A percentile compares a stretch with the other conserved stretches of the same genome.
Evolutionary conservation across 2,888 invertebrate genomes (phyloP).

Genomic region (Meloe dianella): DNA sequence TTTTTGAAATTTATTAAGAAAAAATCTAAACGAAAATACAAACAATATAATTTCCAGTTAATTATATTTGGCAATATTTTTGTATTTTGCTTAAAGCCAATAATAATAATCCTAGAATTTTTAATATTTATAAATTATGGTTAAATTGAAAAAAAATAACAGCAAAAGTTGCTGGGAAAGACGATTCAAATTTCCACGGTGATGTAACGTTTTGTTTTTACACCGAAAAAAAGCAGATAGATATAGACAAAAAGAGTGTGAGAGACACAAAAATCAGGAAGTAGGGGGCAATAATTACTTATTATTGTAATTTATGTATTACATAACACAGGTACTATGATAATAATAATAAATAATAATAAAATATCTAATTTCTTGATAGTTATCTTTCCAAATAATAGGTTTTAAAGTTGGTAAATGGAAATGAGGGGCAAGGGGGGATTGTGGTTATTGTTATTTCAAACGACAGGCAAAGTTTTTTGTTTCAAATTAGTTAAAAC

Average conservation of each 20-base stretch:
- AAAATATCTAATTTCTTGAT: background rate
- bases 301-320: background rate
- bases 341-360: background rate
- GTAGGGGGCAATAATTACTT: background rate
- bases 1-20: background rate
- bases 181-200: background rate
- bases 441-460: background rate
- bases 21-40: background rate
- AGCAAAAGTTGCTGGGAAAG: background rate
- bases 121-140: background rate
- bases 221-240: background rate
- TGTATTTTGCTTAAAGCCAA: background rate
- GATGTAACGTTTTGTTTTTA: background rate
- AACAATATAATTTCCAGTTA: background rate
- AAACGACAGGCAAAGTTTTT: background rate
- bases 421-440: background rate
- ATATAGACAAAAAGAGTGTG: background rate
- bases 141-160: background rate
- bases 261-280: too few relatives aligned
- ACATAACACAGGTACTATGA: background rate
- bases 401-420: background rate
- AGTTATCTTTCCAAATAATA: constrained; percentile 1
- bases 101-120: background rate
- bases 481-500: too few relatives aligned
- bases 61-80: background rate